Base-by-base conservation (phyloP, 2,888 invertebrate genomes). In the Hemistola chrysoprasaria region DNA sequence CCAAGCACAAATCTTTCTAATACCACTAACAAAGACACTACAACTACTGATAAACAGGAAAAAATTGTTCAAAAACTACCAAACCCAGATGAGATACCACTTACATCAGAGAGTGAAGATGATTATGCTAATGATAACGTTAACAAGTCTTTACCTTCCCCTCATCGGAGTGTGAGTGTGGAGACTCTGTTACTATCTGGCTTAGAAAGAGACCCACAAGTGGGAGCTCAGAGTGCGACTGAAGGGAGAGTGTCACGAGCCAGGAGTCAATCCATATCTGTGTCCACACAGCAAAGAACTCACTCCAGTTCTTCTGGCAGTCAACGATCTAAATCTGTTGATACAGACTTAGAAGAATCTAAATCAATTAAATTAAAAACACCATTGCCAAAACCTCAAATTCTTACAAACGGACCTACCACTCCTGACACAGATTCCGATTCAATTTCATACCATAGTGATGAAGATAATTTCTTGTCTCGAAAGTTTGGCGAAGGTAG, bases 31-130 rank as follows among this genome's bases (percentile, higher is more conserved):
- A 22, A 30, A 26, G 1, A 33, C 22, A 9, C 48, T 8, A 49
- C 40, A 38, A 37, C 40, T 35, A 20, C 37, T 26, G 21, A 8
- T 16, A 48, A 33, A 6, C 37, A 41, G 25, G 52, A 49, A 32
- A 70, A 67, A 47, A 22, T 38, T 20, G 43, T 59, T 22, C 49
- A 59, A 40, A 73, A 59, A 45, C 36, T 73, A 16, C 68, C 72
- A 25, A 88, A 87, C 53, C 87, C 88, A 29, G 88, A 88, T 58
- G 88, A 88, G 67, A 82, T 82, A 54, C 51, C 50, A 9, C 56
- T 82, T 16, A 40, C 51, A 44, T 72, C 73, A 34, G 82, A 81
- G 1, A 78, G 71, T 68, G 85, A 84, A 25, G 69, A 71, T 37
- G 78, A 78, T 24, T 38, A 39, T 46, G 34, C 44, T 22, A 59